Evolutionary conservation across 2,797 vertebrate species (phyloP).

Genomic region (Lithobates pipiens): DNA sequence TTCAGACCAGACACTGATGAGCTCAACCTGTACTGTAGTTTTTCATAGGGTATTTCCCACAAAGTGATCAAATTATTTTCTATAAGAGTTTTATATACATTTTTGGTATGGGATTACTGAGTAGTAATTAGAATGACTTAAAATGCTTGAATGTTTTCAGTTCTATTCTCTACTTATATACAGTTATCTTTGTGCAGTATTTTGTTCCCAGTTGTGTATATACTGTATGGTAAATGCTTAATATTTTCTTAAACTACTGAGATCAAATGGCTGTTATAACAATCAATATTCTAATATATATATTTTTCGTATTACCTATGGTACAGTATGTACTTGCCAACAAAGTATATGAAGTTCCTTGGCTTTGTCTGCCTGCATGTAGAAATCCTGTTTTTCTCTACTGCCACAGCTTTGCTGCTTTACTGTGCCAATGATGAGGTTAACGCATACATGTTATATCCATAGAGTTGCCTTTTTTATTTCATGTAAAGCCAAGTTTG

Average conservation of each 20-base stretch:
- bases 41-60: not conserved
- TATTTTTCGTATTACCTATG: conserved; percentile 16
- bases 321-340: too few species aligned
- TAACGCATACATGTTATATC: not conserved
- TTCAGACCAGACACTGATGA: too few species aligned
- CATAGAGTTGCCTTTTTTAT: too few species aligned
- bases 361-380: too few species aligned
- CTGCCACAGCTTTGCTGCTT: not conserved
- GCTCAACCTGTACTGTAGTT: too few species aligned
- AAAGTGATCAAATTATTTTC: not conserved
- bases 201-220: conserved; percentile 31
- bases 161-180: not conserved
- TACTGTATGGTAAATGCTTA: not conserved
- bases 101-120: not conserved
- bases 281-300: too few species aligned
- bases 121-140: not conserved
- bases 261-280: too few species aligned
- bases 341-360: too few species aligned
- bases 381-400: not conserved
- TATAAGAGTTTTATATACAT: conserved; percentile 6
- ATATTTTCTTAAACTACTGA: not conserved
- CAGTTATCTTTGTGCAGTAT: not conserved
- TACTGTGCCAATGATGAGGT: not conserved
- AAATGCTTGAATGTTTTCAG: conserved; percentile 9
- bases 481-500: too few species aligned